Evolutionary conservation across 1,140 invertebrate genomes (phyloP).

Genomic region (Caenorhabditis latens): DNA sequence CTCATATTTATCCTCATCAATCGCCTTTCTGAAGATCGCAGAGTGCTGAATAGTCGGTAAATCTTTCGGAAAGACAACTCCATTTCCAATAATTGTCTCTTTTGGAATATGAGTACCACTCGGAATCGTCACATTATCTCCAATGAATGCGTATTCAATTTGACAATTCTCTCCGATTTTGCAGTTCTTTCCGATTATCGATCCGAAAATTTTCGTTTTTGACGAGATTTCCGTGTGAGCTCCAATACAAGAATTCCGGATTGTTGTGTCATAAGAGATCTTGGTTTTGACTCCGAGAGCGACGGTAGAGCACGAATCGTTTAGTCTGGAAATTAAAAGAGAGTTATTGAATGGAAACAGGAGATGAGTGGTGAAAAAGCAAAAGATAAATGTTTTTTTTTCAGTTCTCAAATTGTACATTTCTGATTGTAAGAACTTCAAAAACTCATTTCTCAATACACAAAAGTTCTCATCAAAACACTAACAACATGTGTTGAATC

Average conservation of each 20-base stretch:
- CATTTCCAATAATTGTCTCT: slow-evolving; percentile 56
- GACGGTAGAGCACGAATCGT: not conserved
- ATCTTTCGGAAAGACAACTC: slow-evolving; percentile 49
- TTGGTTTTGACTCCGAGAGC: not conserved
- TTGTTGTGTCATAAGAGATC: not conserved
- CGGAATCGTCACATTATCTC: slow-evolving; percentile 59
- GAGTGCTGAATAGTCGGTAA: slow-evolving; percentile 15
- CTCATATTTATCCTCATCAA: slow-evolving; percentile 35
- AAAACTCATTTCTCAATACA: too few relatives aligned
- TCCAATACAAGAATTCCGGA: slow-evolving; percentile 14
- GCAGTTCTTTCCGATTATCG: slow-evolving; percentile 57
- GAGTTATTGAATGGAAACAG: too few relatives aligned
- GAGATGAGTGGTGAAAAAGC: too few relatives aligned
- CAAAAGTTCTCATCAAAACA: too few relatives aligned
- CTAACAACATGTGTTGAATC: too few relatives aligned
- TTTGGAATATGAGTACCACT: slow-evolving; percentile 4
- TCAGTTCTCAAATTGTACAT: too few relatives aligned
- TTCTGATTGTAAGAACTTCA: too few relatives aligned
- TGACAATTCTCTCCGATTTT: slow-evolving; percentile 56
- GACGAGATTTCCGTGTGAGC: not conserved
- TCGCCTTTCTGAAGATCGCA: not conserved
- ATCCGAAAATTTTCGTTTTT: not conserved
- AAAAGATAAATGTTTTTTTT: too few relatives aligned
- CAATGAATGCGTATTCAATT: slow-evolving; percentile 46
- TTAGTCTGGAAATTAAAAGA: not conserved